Evolutionary conservation across 2,113 vertebrate species (phyloP), one percentile per base, ranked within the genome.

Genomic region (Urocolius indicus): DNA sequence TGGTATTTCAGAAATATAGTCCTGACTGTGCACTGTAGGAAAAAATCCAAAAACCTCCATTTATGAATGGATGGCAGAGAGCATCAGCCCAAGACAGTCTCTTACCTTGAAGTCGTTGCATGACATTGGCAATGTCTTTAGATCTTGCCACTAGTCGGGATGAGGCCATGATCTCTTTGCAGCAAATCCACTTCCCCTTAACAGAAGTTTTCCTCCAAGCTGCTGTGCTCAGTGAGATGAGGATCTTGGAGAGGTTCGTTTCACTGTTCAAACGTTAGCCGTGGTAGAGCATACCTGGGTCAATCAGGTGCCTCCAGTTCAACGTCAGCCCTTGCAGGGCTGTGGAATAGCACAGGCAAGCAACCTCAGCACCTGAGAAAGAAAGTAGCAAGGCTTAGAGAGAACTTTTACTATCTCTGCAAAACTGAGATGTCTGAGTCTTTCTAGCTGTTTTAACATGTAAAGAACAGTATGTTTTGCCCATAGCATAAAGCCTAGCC

Each of bases 71-170:
- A 5, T 11, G 22, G 27, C 45, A 54, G 55, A 62, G 13, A 8
- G 6, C 2, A 0, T 13, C 19, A 27, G 38, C 7, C 22, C 8
- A 0, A 16, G 11, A 23, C 65, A 61, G 41, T 3, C 57, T 57
- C 98, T 96, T 98, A 99, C 99, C 99, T 98, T 99, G 99, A 94
- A 99, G 98, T 90, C 98, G 98, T 90, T 99, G 99, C 99, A 99
- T 99, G 96, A 99, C 99, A 21, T 98, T 98, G 95, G 98, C 96
- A 43, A 99, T 99, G 95, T 99, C 99, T 94, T 98, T 98, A 52
- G 98, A 96, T 94, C 98, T 97, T 27, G 98, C 80, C 14, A 95
- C 96, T 21, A 97, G 96, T 45, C 98, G 97, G 84, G 99, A 98
- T 41, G 98, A 98, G 41, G 99, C 99, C 99, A 99, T 99, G 97